These are phyloP conservation scores for Pyrocephalus nanus DNA, from an alignment of 2,797 vertebrate genomes.

Conservation along the genomic window DNA sequence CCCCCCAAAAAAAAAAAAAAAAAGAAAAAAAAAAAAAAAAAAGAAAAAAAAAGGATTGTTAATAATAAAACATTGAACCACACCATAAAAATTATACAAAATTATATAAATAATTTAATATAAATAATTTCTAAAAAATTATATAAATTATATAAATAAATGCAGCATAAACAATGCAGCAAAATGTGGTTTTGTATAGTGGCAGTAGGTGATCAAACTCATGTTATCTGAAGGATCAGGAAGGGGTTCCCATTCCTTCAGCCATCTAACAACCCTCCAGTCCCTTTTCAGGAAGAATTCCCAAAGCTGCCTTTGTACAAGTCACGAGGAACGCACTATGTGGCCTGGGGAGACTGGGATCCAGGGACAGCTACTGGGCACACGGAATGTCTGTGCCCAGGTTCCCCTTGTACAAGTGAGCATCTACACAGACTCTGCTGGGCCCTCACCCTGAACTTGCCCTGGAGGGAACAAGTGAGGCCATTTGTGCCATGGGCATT, in stretches of 20 bases:
- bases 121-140: not conserved
- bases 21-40: too few species aligned
- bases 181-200: not conserved
- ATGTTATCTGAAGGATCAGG: not conserved
- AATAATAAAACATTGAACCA: not conserved
- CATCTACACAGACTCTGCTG: not conserved
- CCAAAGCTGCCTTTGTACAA: not conserved
- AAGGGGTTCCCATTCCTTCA: not conserved
- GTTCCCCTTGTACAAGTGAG: not conserved
- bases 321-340: not conserved
- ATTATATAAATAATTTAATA: too few species aligned
- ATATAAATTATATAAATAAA: not conserved
- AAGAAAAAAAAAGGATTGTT: not conserved
- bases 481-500: not conserved
- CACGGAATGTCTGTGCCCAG: fast-evolving
- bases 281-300: not conserved
- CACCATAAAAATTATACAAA: not conserved
- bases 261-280: not conserved
- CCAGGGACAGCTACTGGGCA: not conserved
- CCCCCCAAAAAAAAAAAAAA: too few species aligned
- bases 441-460: not conserved
- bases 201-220: not conserved
- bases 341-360: not conserved
- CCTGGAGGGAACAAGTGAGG: not conserved
- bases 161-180: not conserved